These are phyloP conservation scores for Mastomys natalensis DNA, from an alignment of 2,113 vertebrate genomes.

Conservation along the genomic window DNA sequence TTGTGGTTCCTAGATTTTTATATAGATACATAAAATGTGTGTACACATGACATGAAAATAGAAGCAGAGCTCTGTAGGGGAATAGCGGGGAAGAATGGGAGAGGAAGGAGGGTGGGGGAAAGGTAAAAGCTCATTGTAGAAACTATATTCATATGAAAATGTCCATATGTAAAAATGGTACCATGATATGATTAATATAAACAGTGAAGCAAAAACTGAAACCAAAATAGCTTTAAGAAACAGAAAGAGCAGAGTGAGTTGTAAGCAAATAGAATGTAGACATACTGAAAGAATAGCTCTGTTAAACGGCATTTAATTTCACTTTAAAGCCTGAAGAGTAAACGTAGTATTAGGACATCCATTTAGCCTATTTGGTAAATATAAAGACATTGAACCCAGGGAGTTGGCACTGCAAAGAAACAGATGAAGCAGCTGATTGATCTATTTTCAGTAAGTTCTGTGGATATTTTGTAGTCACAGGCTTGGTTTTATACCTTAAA, in stretches of 20 bases:
- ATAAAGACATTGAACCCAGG: constrained; percentile 50
- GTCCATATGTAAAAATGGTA: not conserved
- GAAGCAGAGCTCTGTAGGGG: not conserved
- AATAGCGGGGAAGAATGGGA: too few relatives aligned
- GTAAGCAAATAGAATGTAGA: constrained; percentile 57
- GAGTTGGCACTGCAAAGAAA: constrained; percentile 41
- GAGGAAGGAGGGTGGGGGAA: too few relatives aligned
- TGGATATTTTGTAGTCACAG: constrained; percentile 19
- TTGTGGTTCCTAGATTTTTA: not conserved
- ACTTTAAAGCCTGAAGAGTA: constrained; percentile 60
- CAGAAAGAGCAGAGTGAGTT: not conserved
- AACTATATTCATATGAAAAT: not conserved
- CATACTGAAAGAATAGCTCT: constrained; percentile 22
- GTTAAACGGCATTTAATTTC: constrained; percentile 28
- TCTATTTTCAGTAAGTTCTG: constrained; percentile 45
- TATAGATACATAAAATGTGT: not conserved
- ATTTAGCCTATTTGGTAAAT: constrained; percentile 44
- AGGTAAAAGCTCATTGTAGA: not conserved
- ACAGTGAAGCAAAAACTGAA: not conserved
- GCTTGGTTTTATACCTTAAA: constrained; percentile 50
- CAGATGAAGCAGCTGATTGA: not conserved
- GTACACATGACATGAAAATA: not conserved
- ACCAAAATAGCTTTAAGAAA: constrained; percentile 8
- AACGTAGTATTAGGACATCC: constrained; percentile 2
- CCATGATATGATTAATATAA: not conserved